Evolutionary conservation across 2,113 vertebrate species (phyloP).

Genomic region (Notiomystis cincta): DNA sequence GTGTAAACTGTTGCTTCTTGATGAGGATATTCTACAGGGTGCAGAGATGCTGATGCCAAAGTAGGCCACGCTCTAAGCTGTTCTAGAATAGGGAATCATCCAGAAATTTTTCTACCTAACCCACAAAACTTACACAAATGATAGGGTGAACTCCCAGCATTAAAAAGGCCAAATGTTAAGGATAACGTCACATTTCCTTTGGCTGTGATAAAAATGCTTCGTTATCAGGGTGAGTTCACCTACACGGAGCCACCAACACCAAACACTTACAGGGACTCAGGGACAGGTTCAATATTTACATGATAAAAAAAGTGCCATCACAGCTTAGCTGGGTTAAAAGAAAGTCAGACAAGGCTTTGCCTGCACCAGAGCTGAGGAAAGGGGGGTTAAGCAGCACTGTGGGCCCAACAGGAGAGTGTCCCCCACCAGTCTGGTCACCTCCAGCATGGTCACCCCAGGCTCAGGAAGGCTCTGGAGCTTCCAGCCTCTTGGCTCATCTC

Average conservation of each 20-base stretch:
- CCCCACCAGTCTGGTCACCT: background rate
- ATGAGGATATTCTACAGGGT: background rate
- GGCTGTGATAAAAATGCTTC: background rate
- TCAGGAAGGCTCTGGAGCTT: background rate
- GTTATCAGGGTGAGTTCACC: background rate
- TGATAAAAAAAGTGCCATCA: background rate
- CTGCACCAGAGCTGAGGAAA: background rate
- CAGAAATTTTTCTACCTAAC: background rate
- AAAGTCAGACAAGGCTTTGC: background rate
- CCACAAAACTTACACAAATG: background rate
- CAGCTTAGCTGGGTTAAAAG: rapidly evolving
- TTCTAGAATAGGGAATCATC: background rate
- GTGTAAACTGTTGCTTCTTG: conserved; percentile 33
- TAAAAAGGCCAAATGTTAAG: background rate
- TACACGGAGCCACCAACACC: background rate
- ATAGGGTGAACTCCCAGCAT: background rate
- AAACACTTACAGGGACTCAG: background rate
- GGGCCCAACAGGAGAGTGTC: rapidly evolving
- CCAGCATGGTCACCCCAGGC: background rate
- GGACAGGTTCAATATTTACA: background rate
- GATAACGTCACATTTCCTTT: background rate
- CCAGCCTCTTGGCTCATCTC: background rate
- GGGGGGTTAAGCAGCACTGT: background rate
- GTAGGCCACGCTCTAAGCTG: background rate
- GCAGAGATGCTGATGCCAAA: background rate